A percentile compares a stretch with the other conserved stretches of the same genome.
These are phyloP conservation scores for Hypercompe scribonia DNA, from an alignment of 2,888 invertebrate species.

Conservation along the genomic window DNA sequence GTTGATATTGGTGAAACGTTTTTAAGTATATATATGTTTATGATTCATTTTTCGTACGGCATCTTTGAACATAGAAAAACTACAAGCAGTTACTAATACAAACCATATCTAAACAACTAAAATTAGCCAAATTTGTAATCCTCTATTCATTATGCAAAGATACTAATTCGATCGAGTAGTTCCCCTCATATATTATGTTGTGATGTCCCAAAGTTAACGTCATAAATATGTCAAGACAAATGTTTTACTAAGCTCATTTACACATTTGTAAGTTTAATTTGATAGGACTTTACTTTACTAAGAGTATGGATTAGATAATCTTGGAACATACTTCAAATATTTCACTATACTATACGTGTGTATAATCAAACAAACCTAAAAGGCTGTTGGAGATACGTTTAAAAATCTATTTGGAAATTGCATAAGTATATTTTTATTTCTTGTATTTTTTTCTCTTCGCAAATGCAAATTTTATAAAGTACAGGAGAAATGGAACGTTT, in stretches of 20 bases:
- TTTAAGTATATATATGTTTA: too few species aligned
- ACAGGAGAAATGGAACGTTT: too few species aligned
- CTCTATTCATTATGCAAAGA: background rate
- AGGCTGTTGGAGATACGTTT: too few species aligned
- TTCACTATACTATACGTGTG: too few species aligned
- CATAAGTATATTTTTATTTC: too few species aligned
- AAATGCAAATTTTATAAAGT: too few species aligned
- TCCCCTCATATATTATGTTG: constrained; percentile 45
- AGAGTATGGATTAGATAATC: background rate
- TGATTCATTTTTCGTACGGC: background rate
- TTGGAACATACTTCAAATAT: too few species aligned
- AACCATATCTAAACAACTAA: background rate
- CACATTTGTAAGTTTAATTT: background rate
- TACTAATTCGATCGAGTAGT: constrained; percentile 30
- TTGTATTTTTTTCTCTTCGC: too few species aligned
- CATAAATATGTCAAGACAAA: constrained; percentile 47
- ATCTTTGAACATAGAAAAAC: background rate
- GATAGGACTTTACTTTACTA: background rate
- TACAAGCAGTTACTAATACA: background rate
- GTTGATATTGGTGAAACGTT: too few species aligned
- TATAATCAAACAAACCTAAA: too few species aligned
- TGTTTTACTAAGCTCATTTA: constrained; percentile 23
- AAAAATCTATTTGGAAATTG: too few species aligned
- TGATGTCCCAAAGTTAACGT: constrained; percentile 39
- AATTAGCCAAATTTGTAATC: background rate